A percentile compares a stretch with the other conserved stretches of the same genome.
phyloP scores from a whole-genome alignment of 2,113 vertebrate genomes.

The Ailurus styani region DNA sequence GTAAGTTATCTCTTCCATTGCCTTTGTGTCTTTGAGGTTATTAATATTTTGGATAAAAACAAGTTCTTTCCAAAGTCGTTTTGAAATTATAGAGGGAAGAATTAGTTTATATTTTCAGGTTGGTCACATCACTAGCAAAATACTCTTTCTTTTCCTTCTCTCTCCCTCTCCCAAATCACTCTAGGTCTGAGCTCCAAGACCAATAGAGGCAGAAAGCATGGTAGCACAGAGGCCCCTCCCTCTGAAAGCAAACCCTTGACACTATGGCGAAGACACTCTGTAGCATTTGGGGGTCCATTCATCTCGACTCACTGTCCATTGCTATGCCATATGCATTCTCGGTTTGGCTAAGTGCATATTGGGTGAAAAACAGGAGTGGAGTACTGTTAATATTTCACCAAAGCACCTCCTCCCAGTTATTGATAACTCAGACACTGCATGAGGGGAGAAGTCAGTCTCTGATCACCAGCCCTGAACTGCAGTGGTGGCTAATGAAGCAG shows the following conservation, averaged over 20 bases:
- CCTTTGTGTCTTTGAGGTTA: neutral
- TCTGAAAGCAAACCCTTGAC: neutral
- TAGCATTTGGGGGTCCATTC: accelerated
- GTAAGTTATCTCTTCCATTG: neutral
- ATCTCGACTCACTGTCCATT: neutral
- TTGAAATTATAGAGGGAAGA: neutral
- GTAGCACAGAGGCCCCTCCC: too few relatives aligned
- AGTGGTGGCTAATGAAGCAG: neutral
- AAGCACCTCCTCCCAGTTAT: neutral
- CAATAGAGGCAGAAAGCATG: neutral
- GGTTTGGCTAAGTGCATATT: neutral
- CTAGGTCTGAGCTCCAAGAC: neutral
- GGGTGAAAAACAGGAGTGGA: neutral
- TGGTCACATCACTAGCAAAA: neutral
- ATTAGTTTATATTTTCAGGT: neutral
- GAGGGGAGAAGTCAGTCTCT: neutral
- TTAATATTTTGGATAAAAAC: neutral
- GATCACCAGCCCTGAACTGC: neutral
- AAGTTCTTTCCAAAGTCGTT: neutral
- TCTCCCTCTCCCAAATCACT: neutral
- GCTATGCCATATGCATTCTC: accelerated
- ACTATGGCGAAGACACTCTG: neutral
- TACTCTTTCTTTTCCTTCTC: neutral
- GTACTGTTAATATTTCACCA: neutral
- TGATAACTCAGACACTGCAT: neutral